Base-by-base conservation (phyloP, 2,888 invertebrate species). In the Epirrhoe tristata region DNA sequence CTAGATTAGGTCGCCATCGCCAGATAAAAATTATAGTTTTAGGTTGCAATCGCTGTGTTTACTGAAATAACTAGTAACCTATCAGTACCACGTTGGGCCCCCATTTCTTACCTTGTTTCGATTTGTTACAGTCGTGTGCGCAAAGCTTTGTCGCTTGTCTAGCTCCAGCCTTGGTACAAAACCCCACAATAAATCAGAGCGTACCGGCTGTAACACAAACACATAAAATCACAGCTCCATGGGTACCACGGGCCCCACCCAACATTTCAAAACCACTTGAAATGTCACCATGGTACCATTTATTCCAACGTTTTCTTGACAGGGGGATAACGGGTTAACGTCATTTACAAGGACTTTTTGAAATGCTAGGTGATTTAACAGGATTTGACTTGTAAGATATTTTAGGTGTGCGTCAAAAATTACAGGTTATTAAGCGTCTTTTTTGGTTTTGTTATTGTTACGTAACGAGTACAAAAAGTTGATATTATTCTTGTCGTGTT, bases 111-210 rank as follows among this genome's bases (percentile, higher is more conserved):
- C 61, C 62, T 64, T 67, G 64, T 61, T 53, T 46, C 68, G 65
- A 74, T 74, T 74, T 72, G 70, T 72, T 62, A 71, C 67, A 60
- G 72, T 72, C 71, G 63, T 60, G 39, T n/a, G 16, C 63, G 51
- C 67, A 66, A 72, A 73, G 66, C 70, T 69, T 64, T 62, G 71
- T 70, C 71, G 71, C 70, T 69, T 59, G 68, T 72, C 74, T 74
- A 66, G 59, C 67, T 68, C 57, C 63, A 62, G 65, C 68, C 65
- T 71, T 67, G 66, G 63, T 60, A 66, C 73, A 67, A 67, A 71
- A 67, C 74, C 69, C 66, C 16, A 61, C 62, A 69, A 73, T 74
- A 74, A 74, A 74, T 74, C 73, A 71, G 61, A 43, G 59, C 53
- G 69, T 61, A 65, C 74, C 74, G 66, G 68, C 70, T 70, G 70